A percentile compares a stretch with the other conserved stretches of the same genome.
Evolutionary conservation across 2,113 vertebrate genomes (phyloP).

Genomic region (Collichthys lucidus): DNA sequence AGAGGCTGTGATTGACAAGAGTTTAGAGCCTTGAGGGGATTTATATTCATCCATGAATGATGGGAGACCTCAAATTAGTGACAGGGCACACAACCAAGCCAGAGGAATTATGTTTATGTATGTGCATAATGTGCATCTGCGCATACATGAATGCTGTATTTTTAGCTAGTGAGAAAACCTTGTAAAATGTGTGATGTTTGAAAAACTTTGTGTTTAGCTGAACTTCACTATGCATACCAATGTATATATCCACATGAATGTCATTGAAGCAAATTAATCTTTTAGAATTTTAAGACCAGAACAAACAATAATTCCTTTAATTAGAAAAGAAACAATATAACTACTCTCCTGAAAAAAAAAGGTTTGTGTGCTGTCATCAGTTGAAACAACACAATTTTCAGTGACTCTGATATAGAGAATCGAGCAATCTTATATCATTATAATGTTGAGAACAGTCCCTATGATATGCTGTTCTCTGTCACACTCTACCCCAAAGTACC

Average conservation of each 20-base stretch:
- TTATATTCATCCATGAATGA: slow-evolving; percentile 30
- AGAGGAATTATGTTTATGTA: slow-evolving; percentile 31
- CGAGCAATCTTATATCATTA: neutral
- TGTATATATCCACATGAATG: neutral
- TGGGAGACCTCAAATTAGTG: slow-evolving; percentile 24
- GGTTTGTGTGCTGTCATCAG: neutral
- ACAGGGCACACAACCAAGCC: neutral
- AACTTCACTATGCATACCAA: neutral
- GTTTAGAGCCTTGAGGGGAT: neutral
- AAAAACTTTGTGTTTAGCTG: neutral
- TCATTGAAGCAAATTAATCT: neutral
- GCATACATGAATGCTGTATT: slow-evolving; percentile 10
- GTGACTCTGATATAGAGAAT: neutral
- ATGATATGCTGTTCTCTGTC: neutral
- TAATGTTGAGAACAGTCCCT: neutral
- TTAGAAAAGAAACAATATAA: neutral
- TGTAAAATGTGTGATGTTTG: neutral
- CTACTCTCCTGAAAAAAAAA: neutral
- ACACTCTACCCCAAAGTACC: neutral
- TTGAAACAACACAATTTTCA: neutral
- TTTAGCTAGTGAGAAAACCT: neutral
- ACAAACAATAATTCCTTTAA: neutral
- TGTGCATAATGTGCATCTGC: slow-evolving; percentile 19
- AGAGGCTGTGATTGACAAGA: slow-evolving; percentile 37
- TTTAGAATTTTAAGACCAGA: neutral